Evolutionary conservation across 1,140 invertebrate genomes (phyloP).

Genomic region (Pteromalus puparum): DNA sequence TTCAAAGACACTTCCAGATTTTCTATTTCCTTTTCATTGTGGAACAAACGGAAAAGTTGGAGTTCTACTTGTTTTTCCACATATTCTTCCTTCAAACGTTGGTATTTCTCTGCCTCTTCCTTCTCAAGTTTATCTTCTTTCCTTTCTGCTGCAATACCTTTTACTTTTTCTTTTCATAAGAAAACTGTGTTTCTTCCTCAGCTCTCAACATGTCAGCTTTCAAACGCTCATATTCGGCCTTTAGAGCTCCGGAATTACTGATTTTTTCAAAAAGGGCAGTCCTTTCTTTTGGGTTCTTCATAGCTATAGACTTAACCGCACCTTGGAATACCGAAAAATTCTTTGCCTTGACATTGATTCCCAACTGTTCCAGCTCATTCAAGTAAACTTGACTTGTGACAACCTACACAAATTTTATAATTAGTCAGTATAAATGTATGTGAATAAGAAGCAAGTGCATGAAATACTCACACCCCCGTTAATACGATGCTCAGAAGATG

Average conservation of each 20-base stretch:
- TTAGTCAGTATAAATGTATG: conserved; percentile 8
- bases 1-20: conserved; percentile 87
- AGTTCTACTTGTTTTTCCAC: conserved; percentile 94
- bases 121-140: conserved; percentile 99
- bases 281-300: conserved; percentile 99
- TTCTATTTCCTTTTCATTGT: conserved; percentile 96
- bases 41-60: conserved; percentile 94
- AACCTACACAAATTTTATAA: conserved; percentile 76
- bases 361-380: conserved; percentile 92
- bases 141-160: conserved; percentile 95
- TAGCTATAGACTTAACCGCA: conserved; percentile 99
- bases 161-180: conserved; percentile 96
- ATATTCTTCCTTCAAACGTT: conserved; percentile 94
- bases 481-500: conserved; percentile 96
- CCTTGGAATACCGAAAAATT: conserved; percentile 99
- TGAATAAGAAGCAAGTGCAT: conserved; percentile 19
- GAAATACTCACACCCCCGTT: conserved; percentile 85
- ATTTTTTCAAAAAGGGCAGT: conserved; percentile 99
- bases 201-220: conserved; percentile 96
- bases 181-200: conserved; percentile 98
- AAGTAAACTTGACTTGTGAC: conserved; percentile 92
- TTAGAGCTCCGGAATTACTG: conserved; percentile 93
- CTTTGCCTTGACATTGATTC: conserved; percentile 99
- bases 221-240: conserved; percentile 95
- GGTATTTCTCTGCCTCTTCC: conserved; percentile 99